Base-by-base conservation (phyloP, 1,140 invertebrate species). In the Nilaparvata lugens region DNA sequence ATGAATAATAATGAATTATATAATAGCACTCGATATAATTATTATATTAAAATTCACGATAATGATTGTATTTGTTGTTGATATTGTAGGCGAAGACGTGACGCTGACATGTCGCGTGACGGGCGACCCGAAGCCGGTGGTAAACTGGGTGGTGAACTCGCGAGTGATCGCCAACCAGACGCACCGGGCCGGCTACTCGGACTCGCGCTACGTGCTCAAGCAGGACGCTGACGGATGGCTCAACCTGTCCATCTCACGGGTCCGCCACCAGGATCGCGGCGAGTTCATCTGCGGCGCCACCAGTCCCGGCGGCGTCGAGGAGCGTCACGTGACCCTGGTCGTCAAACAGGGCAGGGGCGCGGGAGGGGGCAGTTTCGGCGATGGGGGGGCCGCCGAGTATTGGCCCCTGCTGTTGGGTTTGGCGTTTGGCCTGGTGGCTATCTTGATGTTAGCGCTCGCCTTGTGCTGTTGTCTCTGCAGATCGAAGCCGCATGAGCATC, bases 251-350 rank as follows among this genome's bases (percentile, higher is more conserved):
- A 85, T 93, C 24, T 74, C 80, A 0, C 80, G 87, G 52, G 80
- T 89, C 0, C 77, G 78, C 6, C 75, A 76, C 16, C 81, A 85
- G 7, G 93, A 97, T 73, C 83, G 84, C 66, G 94, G 93, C 0
- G 84, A 90, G 53, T 97, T 95, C 71, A 80, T 83, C n/a, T 97
- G 93, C 67, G 79, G 87, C 5, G 92, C 91, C 0, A 86, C 85
- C 58, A 97, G 93, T 73, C 79, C 83, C 0, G 93, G 88, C 1
- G 94, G 93, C 0, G 81, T 84, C 7, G 86, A 87, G 38, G 86
- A 89, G 67, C 82, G 77, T 58, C 90, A 81, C 71, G 73, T 93
- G 0, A 84, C 82, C 0, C 71, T 94, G 18, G 70, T 76, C 7
- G 78, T 91, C 4, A 59, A 38, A 24, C 23, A 42, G 56, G 59